Evolutionary conservation across 2,113 vertebrate genomes (phyloP).

Genomic region (Crotophaga sulcirostris): DNA sequence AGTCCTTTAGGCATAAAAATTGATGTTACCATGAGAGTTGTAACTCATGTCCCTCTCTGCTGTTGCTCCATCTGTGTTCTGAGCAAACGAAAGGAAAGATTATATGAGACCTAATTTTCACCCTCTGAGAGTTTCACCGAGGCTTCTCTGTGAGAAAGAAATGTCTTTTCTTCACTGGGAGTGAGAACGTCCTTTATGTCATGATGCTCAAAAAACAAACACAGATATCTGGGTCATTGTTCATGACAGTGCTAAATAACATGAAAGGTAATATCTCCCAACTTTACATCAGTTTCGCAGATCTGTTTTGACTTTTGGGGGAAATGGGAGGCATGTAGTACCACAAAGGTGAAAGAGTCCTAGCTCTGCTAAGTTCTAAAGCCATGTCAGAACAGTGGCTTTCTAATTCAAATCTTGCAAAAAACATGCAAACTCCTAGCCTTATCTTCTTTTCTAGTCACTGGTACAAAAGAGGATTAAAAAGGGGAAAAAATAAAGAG

Average conservation of each 20-base stretch:
- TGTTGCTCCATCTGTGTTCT: neutral
- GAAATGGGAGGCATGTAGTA: neutral
- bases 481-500: neutral
- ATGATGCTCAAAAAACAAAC: neutral
- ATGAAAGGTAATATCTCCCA: neutral
- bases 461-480: neutral
- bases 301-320: neutral
- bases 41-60: neutral
- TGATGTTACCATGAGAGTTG: neutral
- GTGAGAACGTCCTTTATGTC: neutral
- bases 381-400: neutral
- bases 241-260: neutral
- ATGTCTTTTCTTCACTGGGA: neutral
- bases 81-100: neutral
- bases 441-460: no score
- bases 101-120: neutral
- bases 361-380: neutral
- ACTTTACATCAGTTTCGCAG: neutral
- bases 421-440: accelerated
- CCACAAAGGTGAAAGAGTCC: neutral
- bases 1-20: neutral
- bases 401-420: neutral
- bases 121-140: neutral
- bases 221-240: neutral
- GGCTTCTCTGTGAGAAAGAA: neutral